These are phyloP conservation scores for Xenopus borealis DNA, from an alignment of 2,113 vertebrate species.

Conservation along the genomic window DNA sequence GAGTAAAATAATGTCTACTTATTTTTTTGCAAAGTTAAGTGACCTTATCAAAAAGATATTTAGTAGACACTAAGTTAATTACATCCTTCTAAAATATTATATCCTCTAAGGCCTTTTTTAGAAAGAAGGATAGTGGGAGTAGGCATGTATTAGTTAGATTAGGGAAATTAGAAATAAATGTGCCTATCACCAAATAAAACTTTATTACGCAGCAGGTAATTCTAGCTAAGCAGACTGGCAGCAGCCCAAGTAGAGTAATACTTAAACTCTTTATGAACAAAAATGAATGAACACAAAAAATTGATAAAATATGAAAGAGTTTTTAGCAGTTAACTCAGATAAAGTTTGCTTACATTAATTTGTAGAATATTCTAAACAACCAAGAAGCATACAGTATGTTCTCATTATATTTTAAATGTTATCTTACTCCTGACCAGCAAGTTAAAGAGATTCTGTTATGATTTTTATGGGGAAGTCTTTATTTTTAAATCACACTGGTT, in stretches of 20 bases:
- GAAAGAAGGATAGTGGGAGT: constrained; percentile 28
- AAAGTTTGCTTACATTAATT: too few relatives aligned
- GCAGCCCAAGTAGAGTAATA: neutral
- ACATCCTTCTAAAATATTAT: constrained; percentile 20
- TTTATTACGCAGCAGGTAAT: constrained; percentile 3
- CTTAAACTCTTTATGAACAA: neutral
- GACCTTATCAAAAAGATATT: constrained; percentile 35
- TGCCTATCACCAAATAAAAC: constrained; percentile 25
- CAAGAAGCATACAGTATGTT: too few relatives aligned
- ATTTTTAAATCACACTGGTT: too few relatives aligned
- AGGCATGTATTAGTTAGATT: constrained; percentile 22
- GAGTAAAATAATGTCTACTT: neutral
- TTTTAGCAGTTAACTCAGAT: too few relatives aligned
- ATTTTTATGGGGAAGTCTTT: too few relatives aligned
- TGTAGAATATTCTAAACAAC: too few relatives aligned
- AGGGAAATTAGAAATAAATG: constrained; percentile 34
- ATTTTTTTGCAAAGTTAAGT: constrained; percentile 18
- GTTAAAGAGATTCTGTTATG: too few relatives aligned
- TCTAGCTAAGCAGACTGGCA: neutral
- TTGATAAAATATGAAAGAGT: too few relatives aligned
- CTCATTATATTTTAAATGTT: too few relatives aligned
- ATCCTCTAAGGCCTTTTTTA: constrained; percentile 35
- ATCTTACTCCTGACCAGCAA: too few relatives aligned
- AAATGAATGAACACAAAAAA: too few relatives aligned
- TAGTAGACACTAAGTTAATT: constrained; percentile 19